Evolutionary conservation across 2,888 invertebrate genomes (phyloP).

Genomic region (Synergus gifuensis): DNA sequence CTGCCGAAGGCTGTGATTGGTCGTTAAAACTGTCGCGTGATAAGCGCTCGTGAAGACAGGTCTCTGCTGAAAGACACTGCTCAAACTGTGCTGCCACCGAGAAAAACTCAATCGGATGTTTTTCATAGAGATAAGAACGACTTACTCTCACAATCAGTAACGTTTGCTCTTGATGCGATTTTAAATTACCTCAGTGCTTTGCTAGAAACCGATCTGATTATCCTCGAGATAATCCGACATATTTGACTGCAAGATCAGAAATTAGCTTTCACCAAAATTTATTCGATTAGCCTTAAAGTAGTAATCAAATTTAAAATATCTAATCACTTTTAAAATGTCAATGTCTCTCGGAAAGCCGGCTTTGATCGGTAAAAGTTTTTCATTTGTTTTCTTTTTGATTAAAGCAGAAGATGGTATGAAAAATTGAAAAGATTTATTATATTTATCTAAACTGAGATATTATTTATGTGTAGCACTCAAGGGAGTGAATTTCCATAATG

Average conservation of each 20-base stretch:
- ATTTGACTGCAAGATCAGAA: too few relatives aligned
- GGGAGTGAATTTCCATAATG: too few relatives aligned
- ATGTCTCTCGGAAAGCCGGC: too few relatives aligned
- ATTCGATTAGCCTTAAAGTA: too few relatives aligned
- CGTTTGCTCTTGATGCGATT: not conserved
- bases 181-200: not conserved
- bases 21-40: slow-evolving; percentile 59
- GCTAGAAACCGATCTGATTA: not conserved
- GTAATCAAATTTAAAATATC: too few relatives aligned
- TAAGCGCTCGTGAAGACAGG: slow-evolving; percentile 45
- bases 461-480: too few relatives aligned
- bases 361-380: too few relatives aligned
- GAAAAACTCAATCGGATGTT: not conserved
- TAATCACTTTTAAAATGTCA: too few relatives aligned
- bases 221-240: not conserved
- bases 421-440: too few relatives aligned
- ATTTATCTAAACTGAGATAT: not conserved
- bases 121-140: not conserved
- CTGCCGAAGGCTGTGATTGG: slow-evolving; percentile 55
- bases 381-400: too few relatives aligned
- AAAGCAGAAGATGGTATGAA: too few relatives aligned
- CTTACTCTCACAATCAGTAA: not conserved
- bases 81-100: slow-evolving; percentile 1
- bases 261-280: too few relatives aligned
- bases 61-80: slow-evolving; percentile 36